Base-by-base conservation (phyloP, 2,113 vertebrate species). In the Anguilla japonica region DNA sequence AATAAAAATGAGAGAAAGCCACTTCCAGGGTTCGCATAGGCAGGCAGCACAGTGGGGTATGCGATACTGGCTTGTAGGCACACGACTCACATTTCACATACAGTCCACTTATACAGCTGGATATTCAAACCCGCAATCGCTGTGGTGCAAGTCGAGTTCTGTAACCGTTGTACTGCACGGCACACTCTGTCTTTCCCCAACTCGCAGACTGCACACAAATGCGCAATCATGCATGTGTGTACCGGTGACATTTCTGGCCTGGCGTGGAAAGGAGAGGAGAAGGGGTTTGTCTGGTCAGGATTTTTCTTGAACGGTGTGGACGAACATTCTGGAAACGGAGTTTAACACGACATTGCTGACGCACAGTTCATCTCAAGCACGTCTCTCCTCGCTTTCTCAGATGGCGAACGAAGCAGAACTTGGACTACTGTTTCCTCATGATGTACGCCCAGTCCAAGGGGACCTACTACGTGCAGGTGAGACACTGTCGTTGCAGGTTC, bases 371-470 rank as follows among this genome's bases (percentile, higher is more conserved):
- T 34, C 9, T 63, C 41, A 22, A 22, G n/a, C 41, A 50, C 9
- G 43, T 46, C 53, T 57, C 57, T 1, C 39, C 39, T 88, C 87
- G 87, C 82, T 80, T 89, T 92, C 89, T 85, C 95, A 99, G 98
- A 93, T 99, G 98, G 98, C 96, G 98, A 89, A 99, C 98, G 6
- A 99, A 99, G 93, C 98, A 99, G 95, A 99, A 99, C 94, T 95
- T 99, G 53, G 98, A 99, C 91, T 99, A 98, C 93, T 98, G 98
- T 91, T 99, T 98, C 95, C 95, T 99, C 91, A 99, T 99, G 98
- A 99, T 99, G 98, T 99, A 99, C 5, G 98, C 98, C 6, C 98
- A 99, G 93, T 96, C 97, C 91, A 99, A 99, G 95, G 98, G 98
- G 92, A 97, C 97, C 0, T 99, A 99, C 94, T 99, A 99, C 0